These are phyloP conservation scores for Lutraria lutraria DNA, from an alignment of 2,888 invertebrate species.

Conservation along the genomic window DNA sequence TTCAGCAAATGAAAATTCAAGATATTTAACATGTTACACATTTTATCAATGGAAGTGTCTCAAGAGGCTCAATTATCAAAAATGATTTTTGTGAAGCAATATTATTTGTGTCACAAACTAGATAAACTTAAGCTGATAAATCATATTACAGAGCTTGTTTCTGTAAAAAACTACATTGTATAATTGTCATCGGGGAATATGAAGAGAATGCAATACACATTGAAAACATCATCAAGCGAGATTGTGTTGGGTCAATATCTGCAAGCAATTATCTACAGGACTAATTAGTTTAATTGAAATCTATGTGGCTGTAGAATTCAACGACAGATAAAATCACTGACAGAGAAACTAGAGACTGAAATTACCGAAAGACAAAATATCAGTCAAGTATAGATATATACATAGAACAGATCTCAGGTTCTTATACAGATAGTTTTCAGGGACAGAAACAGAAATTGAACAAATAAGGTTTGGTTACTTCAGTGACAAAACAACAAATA, in stretches of 20 bases:
- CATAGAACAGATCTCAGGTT: too few species aligned
- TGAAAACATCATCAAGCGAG: neutral
- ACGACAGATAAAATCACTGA: too few species aligned
- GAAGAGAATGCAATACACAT: neutral
- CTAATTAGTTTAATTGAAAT: conserved; percentile 8
- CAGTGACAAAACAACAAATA: too few species aligned
- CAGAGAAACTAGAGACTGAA: too few species aligned
- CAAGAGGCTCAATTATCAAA: neutral
- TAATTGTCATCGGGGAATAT: conserved; percentile 17
- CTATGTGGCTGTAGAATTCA: too few species aligned
- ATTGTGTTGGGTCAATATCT: conserved; percentile 4
- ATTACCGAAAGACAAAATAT: too few species aligned
- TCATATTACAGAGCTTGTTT: neutral
- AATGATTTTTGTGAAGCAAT: neutral
- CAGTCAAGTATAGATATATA: too few species aligned
- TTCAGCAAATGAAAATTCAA: neutral
- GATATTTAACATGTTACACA: conserved; percentile 19
- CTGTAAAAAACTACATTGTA: neutral
- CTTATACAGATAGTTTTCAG: too few species aligned
- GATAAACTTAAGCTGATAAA: conserved; percentile 2
- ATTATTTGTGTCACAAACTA: conserved; percentile 18
- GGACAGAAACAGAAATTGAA: too few species aligned
- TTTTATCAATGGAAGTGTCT: conserved; percentile 11
- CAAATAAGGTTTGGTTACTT: too few species aligned
- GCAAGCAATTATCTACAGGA: neutral